phyloP scores from a whole-genome alignment of 2,113 vertebrate species.

The Peucedramus taeniatus region DNA sequence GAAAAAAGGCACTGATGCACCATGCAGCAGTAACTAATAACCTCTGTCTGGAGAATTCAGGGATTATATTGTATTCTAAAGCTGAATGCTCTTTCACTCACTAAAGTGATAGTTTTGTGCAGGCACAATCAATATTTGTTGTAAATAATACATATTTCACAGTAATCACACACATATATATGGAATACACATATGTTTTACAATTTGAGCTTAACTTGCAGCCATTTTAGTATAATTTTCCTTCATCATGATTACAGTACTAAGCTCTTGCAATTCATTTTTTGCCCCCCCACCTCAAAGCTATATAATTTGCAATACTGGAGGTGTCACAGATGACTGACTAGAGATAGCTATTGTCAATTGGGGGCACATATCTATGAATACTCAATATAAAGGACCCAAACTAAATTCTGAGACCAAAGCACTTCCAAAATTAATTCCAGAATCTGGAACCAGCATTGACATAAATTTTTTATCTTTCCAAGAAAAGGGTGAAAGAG shows the following conservation, averaged over 20 bases:
- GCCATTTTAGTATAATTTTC: background rate
- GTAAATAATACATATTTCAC: background rate
- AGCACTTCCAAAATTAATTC: background rate
- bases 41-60: background rate
- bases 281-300: background rate
- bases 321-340: background rate
- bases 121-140: background rate
- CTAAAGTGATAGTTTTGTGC: background rate
- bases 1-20: background rate
- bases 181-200: background rate
- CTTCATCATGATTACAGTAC: background rate
- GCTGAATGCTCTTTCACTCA: background rate
- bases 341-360: background rate
- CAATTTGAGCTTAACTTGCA: background rate
- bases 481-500: background rate
- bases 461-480: background rate
- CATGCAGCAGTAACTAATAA: slow-evolving; percentile 52
- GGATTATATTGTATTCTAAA: background rate
- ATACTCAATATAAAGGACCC: background rate
- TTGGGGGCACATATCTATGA: background rate
- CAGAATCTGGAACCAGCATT: background rate
- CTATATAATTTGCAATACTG: background rate
- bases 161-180: background rate
- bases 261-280: background rate
- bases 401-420: background rate